Conservation (phyloP, 2,113 vertebrate species). For the Bolborhynchus lineola region DNA sequence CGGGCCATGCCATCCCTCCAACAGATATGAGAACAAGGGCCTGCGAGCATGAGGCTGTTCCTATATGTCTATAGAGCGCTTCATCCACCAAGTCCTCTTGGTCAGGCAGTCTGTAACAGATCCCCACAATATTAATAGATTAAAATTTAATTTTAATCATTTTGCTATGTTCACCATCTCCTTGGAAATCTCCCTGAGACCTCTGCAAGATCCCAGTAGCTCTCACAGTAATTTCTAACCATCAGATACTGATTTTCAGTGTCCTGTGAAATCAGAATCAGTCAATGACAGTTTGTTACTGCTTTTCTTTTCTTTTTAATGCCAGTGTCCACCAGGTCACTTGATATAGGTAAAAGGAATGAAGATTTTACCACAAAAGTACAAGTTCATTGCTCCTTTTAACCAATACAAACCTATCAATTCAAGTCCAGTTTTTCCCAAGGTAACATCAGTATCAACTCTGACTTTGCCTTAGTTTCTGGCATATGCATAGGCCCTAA, state of each 20-base stretch:
- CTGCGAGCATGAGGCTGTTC: too few relatives aligned
- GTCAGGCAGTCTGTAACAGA: too few relatives aligned
- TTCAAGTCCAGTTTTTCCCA: background rate
- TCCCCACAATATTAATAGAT: background rate
- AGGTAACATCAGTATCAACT: background rate
- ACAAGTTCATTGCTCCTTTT: background rate
- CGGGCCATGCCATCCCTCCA: too few relatives aligned
- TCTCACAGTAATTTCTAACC: background rate
- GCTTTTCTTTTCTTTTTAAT: background rate
- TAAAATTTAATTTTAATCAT: background rate
- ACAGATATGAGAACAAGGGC: too few relatives aligned
- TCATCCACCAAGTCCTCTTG: too few relatives aligned
- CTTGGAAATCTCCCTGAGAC: background rate
- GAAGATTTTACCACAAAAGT: background rate
- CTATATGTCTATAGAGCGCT: too few relatives aligned
- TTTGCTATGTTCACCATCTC: background rate
- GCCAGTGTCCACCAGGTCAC: background rate
- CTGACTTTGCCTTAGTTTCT: background rate
- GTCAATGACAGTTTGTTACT: too few relatives aligned
- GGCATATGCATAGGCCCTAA: background rate
- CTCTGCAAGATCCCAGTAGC: background rate
- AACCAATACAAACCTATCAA: background rate
- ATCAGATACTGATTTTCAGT: background rate
- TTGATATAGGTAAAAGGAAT: background rate
- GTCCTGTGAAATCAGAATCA: background rate